These are phyloP conservation scores for Hylaeus volcanicus DNA, from an alignment of 1,140 invertebrate species.

Conservation along the genomic window DNA sequence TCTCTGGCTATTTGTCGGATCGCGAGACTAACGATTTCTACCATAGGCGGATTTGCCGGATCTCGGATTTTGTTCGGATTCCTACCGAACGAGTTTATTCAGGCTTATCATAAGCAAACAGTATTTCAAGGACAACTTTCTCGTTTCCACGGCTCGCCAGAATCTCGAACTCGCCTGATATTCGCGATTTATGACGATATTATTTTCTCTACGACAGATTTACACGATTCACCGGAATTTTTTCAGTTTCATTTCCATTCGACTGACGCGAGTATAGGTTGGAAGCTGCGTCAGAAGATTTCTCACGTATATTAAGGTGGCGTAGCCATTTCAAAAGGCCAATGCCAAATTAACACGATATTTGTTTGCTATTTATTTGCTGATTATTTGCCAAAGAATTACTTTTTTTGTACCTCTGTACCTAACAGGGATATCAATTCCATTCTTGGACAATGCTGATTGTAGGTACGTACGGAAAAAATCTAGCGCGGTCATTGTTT, in stretches of 20 bases:
- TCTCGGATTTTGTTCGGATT: conserved; percentile 18
- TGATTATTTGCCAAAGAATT: no score
- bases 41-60: conserved; percentile 13
- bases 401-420: no score
- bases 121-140: conserved; percentile 39
- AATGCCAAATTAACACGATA: no score
- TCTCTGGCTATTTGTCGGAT: not conserved
- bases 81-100: conserved; percentile 30
- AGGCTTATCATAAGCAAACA: conserved; percentile 38
- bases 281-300: no score
- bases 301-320: no score
- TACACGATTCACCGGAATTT: not conserved
- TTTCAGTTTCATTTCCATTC: not conserved
- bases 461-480: no score
- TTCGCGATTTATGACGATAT: not conserved
- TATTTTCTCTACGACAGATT: not conserved
- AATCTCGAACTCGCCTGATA: not conserved
- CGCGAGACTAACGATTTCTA: conserved; percentile 32
- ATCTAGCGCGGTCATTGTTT: no score
- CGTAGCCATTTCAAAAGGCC: no score
- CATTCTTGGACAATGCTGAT: no score
- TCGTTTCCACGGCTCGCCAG: not conserved
- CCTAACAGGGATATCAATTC: no score
- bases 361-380: no score
- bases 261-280: not conserved